Evolutionary conservation across 2,797 vertebrate species (phyloP).

Genomic region (Enteromius mattozi): DNA sequence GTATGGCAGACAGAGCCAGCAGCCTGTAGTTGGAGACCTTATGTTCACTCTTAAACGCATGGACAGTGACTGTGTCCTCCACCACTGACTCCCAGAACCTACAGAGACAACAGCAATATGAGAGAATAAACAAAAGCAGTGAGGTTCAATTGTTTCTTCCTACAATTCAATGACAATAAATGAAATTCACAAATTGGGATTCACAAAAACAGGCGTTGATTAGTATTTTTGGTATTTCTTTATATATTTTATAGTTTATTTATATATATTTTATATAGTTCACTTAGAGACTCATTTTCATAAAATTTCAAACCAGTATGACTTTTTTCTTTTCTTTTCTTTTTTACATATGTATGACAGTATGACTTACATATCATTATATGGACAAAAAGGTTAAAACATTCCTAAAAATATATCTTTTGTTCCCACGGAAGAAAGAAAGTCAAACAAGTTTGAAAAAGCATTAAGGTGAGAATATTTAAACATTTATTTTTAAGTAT

Average conservation of each 20-base stretch:
- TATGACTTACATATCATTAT: neutral
- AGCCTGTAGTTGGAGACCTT: slow-evolving; percentile 86
- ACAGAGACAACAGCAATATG: slow-evolving; percentile 38
- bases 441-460: neutral
- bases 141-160: neutral
- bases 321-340: neutral
- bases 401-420: neutral
- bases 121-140: neutral
- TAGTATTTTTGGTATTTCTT: neutral
- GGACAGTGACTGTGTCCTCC: slow-evolving; percentile 77
- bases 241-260: neutral
- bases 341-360: too few relatives aligned
- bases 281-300: neutral
- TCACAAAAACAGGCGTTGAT: neutral
- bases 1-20: slow-evolving; percentile 60
- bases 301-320: neutral
- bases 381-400: neutral
- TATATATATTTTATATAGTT: neutral
- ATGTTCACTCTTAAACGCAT: slow-evolving; percentile 81
- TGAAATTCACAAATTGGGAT: neutral
- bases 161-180: neutral
- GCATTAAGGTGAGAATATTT: neutral
- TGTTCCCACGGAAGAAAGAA: neutral
- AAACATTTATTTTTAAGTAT: neutral
- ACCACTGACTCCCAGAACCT: slow-evolving; percentile 83